Evolutionary conservation across 2,797 vertebrate species (phyloP).

Genomic region (Mormyrus hasselquistii): DNA sequence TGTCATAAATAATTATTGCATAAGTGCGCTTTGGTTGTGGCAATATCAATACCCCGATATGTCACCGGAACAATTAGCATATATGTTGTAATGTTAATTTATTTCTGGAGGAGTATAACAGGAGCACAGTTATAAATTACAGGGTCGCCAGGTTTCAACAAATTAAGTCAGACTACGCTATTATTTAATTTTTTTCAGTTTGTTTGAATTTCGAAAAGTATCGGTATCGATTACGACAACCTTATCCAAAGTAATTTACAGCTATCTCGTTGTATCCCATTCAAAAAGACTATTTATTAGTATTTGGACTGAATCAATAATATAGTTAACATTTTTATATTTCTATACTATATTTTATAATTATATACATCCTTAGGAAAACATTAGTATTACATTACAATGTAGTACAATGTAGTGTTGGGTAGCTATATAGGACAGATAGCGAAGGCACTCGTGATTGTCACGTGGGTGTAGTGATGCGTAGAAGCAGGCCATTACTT

Average conservation of each 20-base stretch:
- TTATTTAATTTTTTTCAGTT: background rate
- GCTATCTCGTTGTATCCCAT: background rate
- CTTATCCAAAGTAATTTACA: background rate
- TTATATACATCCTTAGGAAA: background rate
- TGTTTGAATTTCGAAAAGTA: background rate
- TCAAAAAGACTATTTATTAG: background rate
- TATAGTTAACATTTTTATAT: background rate
- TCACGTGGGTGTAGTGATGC: constrained; percentile 35
- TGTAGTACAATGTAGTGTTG: background rate
- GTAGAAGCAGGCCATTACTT: constrained; percentile 11
- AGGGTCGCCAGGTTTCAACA: background rate
- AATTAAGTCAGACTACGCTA: background rate
- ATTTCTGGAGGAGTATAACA: background rate
- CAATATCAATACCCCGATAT: background rate
- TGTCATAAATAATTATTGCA: background rate
- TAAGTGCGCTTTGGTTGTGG: background rate
- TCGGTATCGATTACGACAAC: background rate
- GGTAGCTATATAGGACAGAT: background rate
- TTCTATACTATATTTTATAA: background rate
- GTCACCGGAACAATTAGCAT: background rate
- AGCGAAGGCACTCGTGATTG: constrained; percentile 13
- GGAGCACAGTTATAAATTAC: background rate
- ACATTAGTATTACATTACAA: background rate
- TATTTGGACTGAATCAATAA: background rate
- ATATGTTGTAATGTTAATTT: background rate